These are phyloP conservation scores for Macropodus opercularis DNA, from an alignment of 2,797 vertebrate species.

Conservation along the genomic window DNA sequence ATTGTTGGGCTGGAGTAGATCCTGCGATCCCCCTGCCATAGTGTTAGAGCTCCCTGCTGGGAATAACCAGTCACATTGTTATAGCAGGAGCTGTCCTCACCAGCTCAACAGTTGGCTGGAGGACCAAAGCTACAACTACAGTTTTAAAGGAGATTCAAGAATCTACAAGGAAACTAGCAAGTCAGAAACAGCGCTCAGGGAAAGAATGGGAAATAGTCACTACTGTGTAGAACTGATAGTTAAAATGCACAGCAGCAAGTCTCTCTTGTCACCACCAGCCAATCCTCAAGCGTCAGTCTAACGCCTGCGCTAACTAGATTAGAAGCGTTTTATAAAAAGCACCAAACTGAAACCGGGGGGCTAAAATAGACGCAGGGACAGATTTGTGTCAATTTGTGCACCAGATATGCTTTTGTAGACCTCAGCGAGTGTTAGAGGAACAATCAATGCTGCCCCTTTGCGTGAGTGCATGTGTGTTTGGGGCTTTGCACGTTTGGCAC, in stretches of 20 bases:
- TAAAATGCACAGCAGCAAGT: slow-evolving; percentile 40
- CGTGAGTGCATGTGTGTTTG: slow-evolving; percentile 64
- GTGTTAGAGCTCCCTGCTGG: slow-evolving; percentile 87
- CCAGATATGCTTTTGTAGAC: slow-evolving; percentile 24
- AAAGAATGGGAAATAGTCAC: slow-evolving; percentile 37
- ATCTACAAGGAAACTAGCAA: slow-evolving; percentile 56
- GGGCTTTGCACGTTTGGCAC: slow-evolving; percentile 18
- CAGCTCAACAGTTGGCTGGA: slow-evolving; percentile 60
- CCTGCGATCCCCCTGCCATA: slow-evolving; percentile 86
- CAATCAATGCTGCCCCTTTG: slow-evolving; percentile 73
- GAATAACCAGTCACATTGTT: slow-evolving; percentile 87
- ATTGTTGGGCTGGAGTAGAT: slow-evolving; percentile 89
- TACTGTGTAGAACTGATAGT: slow-evolving; percentile 21
- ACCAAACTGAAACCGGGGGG: slow-evolving; percentile 8
- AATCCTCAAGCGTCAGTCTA: slow-evolving; percentile 38
- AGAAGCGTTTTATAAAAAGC: slow-evolving; percentile 10
- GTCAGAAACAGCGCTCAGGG: slow-evolving; percentile 55
- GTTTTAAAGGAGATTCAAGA: slow-evolving; percentile 61
- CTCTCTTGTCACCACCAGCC: slow-evolving; percentile 43
- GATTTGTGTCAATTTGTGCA: slow-evolving; percentile 29
- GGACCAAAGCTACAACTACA: slow-evolving; percentile 67
- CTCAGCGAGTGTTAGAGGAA: slow-evolving; percentile 32
- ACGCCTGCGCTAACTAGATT: slow-evolving; percentile 9
- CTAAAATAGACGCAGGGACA: slow-evolving; percentile 20
- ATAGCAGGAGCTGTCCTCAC: slow-evolving; percentile 71